These are phyloP conservation scores for Diadema setosum DNA, from an alignment of 35 echinoderm and acorn worm genomes.

Conservation along the genomic window DNA sequence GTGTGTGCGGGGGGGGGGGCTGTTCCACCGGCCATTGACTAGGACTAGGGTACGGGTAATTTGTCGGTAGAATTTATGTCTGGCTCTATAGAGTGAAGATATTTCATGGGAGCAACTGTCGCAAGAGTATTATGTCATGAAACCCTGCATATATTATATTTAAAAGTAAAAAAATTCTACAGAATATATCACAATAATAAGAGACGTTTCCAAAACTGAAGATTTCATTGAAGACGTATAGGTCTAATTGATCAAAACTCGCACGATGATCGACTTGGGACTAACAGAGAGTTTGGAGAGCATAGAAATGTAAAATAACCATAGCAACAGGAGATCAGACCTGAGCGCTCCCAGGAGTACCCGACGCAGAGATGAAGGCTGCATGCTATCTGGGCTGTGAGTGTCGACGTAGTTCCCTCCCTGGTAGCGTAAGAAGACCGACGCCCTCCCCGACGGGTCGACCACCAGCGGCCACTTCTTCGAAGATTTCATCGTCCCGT, in stretches of 20 bases:
- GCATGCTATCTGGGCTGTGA: slow-evolving; percentile 44
- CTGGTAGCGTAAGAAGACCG: slow-evolving; percentile 74
- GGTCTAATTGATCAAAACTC: background rate
- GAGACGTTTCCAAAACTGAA: no score
- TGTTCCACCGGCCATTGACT: no score
- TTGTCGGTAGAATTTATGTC: no score
- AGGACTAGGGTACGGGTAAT: no score
- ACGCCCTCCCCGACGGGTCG: slow-evolving; percentile 47
- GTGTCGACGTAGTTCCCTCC: slow-evolving; percentile 78
- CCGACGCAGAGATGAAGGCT: slow-evolving; percentile 55
- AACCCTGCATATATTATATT: no score
- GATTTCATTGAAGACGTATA: no score
- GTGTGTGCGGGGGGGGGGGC: no score
- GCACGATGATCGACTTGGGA: background rate
- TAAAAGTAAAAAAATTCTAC: background rate
- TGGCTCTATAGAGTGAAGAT: no score
- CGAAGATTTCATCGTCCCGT: background rate
- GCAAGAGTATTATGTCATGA: no score
- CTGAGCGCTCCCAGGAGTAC: slow-evolving; percentile 65
- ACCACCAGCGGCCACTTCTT: slow-evolving; percentile 76
- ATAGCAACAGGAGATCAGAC: background rate
- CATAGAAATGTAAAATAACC: background rate
- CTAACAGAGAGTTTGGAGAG: background rate
- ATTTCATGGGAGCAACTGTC: no score
- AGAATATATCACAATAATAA: no score